Conservation (phyloP, 1,140 invertebrate species). For the Phortica variegata region DNA sequence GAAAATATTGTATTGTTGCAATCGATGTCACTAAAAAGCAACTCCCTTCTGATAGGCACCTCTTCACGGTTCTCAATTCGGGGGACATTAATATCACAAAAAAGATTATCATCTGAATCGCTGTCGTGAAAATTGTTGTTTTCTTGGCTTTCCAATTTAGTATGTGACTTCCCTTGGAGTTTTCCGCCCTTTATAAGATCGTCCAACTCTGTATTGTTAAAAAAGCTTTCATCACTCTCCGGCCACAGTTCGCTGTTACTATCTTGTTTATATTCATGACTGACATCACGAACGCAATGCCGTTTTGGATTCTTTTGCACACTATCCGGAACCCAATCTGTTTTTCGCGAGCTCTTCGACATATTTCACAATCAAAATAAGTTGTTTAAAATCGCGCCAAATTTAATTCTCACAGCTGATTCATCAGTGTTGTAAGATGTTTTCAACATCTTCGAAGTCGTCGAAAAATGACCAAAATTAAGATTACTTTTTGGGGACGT, state of each 20-base stretch:
- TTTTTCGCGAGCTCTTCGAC: not conserved
- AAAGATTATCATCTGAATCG: constrained; percentile 32
- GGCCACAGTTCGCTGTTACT: constrained; percentile 34
- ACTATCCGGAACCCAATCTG: no score
- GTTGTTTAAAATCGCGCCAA: not conserved
- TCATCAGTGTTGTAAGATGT: no score
- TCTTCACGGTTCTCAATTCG: constrained; percentile 1
- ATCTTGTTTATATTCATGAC: not conserved
- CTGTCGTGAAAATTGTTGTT: constrained; percentile 13
- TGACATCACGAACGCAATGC: not conserved
- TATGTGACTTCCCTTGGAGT: constrained; percentile 2
- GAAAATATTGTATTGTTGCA: constrained; percentile 26
- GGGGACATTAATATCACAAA: constrained; percentile 23
- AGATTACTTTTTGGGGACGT: no score
- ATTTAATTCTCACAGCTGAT: not conserved
- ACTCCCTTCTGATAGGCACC: no score
- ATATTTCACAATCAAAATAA: constrained; percentile 7
- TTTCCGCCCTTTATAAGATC: constrained; percentile 26
- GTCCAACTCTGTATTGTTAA: constrained; percentile 36
- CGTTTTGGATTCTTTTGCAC: constrained; percentile 15
- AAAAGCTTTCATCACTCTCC: constrained; percentile 42
- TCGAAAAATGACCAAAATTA: no score
- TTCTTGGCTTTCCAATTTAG: constrained; percentile 11
- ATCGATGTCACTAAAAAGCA: no score
- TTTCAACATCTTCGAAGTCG: no score